Evolutionary conservation across 2,888 invertebrate species (phyloP), one percentile per base, ranked within the genome.

Genomic region (Acanthosepion lycidas): DNA sequence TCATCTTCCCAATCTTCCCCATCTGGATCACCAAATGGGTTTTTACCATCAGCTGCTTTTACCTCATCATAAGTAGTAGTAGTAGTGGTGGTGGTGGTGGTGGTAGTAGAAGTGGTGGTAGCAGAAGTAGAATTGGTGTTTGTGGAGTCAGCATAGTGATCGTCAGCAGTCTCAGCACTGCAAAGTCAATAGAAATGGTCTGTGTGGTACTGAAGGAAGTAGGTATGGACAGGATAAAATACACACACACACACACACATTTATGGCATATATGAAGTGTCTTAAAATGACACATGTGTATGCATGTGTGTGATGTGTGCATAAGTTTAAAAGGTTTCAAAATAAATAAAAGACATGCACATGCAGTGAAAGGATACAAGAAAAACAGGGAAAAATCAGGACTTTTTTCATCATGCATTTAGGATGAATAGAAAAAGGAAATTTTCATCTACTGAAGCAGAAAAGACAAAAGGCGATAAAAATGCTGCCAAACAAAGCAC

Each of bases 1-100:
- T 95, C 95, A 91, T 95, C 95, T n/a, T 92, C 95, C 49, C 95
- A 95, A 12, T 95, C 96, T 49, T 96, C 96, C 23, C 95, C 95
- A 91, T 96, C 96, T 20, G 95, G 95, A 51, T 96, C 96, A 78
- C 96, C 96, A 95, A 96, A 96, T 18, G 96, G 96, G 94, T 96
- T 96, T 42, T 48, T 94, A 64, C 94, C 59, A 94, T 94, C 94
- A 64, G 94, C 94, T 53, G 48, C 53, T 51, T 93, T 93, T n/a
- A 49, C 53, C n/a, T 93, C 49, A 93, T 48, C 28, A 51, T 28
- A 6, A 49, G 92, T 49, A 49, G 49, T 93, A 92, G 92, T 92
- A 92, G 92, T 92, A 23, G 49, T 20, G n/a, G 92, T 92, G 1
- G 93, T 93, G 6, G 48, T 49, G 51, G 26, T 53, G 53, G 93